phyloP scores from a whole-genome alignment of 2,797 vertebrate species.

The Poeciliopsis gracilis region DNA sequence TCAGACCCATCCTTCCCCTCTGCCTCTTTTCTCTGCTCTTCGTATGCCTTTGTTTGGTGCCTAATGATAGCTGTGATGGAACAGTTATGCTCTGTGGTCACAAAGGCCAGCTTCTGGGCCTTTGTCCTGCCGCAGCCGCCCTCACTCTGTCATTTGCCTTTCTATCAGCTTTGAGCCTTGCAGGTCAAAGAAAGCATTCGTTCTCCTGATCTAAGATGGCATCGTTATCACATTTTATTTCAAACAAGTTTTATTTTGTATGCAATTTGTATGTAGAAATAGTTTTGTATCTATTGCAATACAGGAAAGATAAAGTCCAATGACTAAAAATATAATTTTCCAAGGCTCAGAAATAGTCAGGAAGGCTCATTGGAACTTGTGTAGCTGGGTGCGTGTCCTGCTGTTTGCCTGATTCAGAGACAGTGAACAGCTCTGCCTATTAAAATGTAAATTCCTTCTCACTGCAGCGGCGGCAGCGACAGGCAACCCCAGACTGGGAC shows the following conservation, averaged over 20 bases:
- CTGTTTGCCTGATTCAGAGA: conserved; percentile 82
- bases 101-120: conserved; percentile 52
- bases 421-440: conserved; percentile 83
- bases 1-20: conserved; percentile 38
- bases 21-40: conserved; percentile 50
- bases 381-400: conserved; percentile 81
- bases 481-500: conserved; percentile 69
- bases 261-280: conserved; percentile 10
- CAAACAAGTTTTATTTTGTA: not conserved
- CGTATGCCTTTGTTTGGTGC: conserved; percentile 67
- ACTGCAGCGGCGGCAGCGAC: conserved; percentile 61
- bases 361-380: conserved; percentile 81
- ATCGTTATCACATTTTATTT: not conserved
- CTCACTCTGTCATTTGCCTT: not conserved
- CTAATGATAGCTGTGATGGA: conserved; percentile 80
- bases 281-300: conserved; percentile 31
- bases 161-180: not conserved
- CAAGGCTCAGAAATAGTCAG: conserved; percentile 76
- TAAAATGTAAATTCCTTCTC: conserved; percentile 88
- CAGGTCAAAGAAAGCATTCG: not conserved
- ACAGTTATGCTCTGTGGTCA: conserved; percentile 77
- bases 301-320: conserved; percentile 41
- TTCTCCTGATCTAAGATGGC: not conserved
- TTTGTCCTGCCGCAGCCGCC: not conserved
- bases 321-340: conserved; percentile 73